Evolutionary conservation across 2,113 vertebrate genomes (phyloP).

Genomic region (Shinisaurus crocodilurus): DNA sequence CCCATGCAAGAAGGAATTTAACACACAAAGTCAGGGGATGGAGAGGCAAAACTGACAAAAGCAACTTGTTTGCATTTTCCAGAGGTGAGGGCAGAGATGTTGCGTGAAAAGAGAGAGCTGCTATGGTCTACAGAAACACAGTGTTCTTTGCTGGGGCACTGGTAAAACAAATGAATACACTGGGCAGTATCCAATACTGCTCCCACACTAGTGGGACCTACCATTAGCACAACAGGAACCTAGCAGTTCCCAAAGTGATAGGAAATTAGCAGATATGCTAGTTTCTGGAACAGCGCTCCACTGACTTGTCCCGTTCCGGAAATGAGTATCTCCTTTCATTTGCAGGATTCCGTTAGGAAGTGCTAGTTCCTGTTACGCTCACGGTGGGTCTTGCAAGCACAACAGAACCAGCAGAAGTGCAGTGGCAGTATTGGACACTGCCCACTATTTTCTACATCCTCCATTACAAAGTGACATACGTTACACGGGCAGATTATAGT

Average conservation of each 20-base stretch:
- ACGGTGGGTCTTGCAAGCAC: too few species aligned
- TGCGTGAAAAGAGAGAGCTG: neutral
- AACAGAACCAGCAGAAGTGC: too few species aligned
- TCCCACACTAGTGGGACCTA: too few species aligned
- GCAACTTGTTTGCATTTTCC: neutral
- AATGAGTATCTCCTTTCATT: too few species aligned
- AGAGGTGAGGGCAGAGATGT: neutral
- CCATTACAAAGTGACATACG: neutral
- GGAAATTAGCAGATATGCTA: too few species aligned
- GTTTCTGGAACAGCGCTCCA: too few species aligned
- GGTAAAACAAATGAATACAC: neutral
- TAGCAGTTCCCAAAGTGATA: too few species aligned
- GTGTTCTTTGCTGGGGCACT: neutral
- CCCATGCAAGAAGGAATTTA: neutral
- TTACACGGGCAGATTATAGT: neutral
- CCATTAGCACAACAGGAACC: too few species aligned
- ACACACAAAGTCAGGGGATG: neutral
- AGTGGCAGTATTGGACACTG: too few species aligned
- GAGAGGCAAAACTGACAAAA: slow-evolving; percentile 2
- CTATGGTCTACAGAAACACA: neutral
- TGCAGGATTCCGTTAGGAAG: too few species aligned
- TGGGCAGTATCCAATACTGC: neutral
- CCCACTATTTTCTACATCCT: neutral
- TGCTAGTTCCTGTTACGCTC: too few species aligned
- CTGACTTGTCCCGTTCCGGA: too few species aligned